Conservation (phyloP, 1,140 invertebrate species). For the Oryctes rhinoceros region DNA sequence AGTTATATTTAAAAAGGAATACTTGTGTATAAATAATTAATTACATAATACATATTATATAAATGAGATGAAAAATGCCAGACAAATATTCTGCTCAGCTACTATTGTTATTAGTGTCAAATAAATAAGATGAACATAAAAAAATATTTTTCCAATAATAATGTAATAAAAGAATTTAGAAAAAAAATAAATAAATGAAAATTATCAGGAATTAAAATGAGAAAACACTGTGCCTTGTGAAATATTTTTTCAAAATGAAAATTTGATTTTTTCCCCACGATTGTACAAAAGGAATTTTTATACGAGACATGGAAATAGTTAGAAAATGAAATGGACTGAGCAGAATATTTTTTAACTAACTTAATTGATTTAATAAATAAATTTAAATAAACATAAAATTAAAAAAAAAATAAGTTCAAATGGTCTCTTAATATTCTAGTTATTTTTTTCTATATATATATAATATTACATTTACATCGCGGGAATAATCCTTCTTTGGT, state of each 20-base stretch:
- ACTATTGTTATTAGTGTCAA: neutral
- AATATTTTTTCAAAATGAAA: neutral
- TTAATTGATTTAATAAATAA: neutral
- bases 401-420: slow-evolving; percentile 31
- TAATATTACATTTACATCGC: neutral
- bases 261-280: too few species aligned
- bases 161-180: neutral
- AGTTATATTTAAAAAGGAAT: neutral
- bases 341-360: slow-evolving; percentile 21
- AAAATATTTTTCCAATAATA: neutral
- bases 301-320: neutral
- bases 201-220: slow-evolving; percentile 1
- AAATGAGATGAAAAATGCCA: neutral
- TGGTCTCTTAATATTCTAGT: slow-evolving; percentile 33
- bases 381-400: neutral
- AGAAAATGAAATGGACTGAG: neutral
- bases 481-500: neutral
- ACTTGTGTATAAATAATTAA: neutral
- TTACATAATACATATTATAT: too few species aligned
- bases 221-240: neutral
- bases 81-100: neutral
- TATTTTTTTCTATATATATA: neutral
- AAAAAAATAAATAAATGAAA: neutral
- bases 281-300: slow-evolving; percentile 11
- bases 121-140: neutral